Evolutionary conservation across 2,113 vertebrate genomes (phyloP), one percentile per base, ranked within the genome.

Genomic region (Alces alces): DNA sequence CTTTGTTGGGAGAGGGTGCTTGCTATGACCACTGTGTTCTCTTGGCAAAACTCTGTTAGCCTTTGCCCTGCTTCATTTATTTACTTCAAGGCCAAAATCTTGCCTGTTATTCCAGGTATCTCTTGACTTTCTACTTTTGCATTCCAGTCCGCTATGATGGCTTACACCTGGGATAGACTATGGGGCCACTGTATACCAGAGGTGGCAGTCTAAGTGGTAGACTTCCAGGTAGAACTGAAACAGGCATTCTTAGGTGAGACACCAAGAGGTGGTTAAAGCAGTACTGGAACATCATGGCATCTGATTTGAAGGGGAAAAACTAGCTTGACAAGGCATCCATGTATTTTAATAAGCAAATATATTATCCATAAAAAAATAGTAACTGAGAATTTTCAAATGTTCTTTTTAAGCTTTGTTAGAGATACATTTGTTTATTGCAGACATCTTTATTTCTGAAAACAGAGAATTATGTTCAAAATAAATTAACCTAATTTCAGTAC

Each of bases 401-500:
- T 86, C 12, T 92, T 2, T 96, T 86, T 93, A 60, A 86, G 60
- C 86, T 79, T 5, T 76, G 73, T 86, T 80, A 82, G 95, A 97
- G 90, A 95, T 92, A 33, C 52, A 47, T 36, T 70, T 90, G 30
- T 79, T 95, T 61, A 98, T 95, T 58, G 97, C 60, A 97, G n/a
- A 70, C 0, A 89, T 86, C 47, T 97, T 97, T 91, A 91, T 11
- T 89, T 82, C 84, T 97, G 47, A 55, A 98, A 97, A 86, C 11
- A 92, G 33, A 50, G 33, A 98, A 55, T 97, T 93, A 39, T 43
- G 86, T 97, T 82, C 43, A 93, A 97, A 97, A 98, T 98, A 98
- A 98, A 98, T 97, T 87, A 84, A 87, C 5, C 19, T 54, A 83
- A 86, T 97, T 80, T 88, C 17, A 92, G 47, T 96, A 97, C 52